Percentiles rank a stretch among this genome's conserved stretches.
phyloP scores from a whole-genome alignment of 2,113 vertebrate species.

The Hystrix cristata region DNA sequence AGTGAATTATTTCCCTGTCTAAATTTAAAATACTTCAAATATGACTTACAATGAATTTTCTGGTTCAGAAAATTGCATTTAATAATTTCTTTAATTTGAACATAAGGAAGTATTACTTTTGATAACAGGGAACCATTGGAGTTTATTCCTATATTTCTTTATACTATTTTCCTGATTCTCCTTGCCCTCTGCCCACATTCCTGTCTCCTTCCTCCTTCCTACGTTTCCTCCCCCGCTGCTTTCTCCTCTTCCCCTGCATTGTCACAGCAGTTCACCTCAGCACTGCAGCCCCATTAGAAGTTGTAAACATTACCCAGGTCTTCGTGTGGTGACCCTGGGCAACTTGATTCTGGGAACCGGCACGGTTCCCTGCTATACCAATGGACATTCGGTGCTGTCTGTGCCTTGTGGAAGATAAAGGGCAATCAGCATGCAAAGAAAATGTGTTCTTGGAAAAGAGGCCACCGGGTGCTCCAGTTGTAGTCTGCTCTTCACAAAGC shows the following conservation, averaged over 20 bases:
- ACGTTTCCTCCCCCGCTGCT: neutral
- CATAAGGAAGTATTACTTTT: conserved; percentile 32
- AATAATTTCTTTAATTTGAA: conserved; percentile 36
- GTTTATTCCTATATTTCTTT: conserved; percentile 44
- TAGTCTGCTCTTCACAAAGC: conserved; percentile 80
- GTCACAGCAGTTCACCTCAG: neutral
- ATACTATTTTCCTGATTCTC: neutral
- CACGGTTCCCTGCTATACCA: neutral
- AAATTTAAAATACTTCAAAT: conserved; percentile 45
- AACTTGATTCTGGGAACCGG: conserved; percentile 44
- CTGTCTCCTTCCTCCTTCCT: neutral
- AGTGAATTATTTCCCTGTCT: conserved; percentile 23
- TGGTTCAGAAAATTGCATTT: conserved; percentile 16
- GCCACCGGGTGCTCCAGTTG: conserved; percentile 68
- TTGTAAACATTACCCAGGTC: conserved; percentile 16
- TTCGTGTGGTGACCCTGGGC: conserved; percentile 50
- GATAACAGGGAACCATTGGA: conserved; percentile 22
- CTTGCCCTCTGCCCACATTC: neutral
- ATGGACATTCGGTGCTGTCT: conserved; percentile 59
- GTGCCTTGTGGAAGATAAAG: conserved; percentile 70
- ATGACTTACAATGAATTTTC: conserved; percentile 11
- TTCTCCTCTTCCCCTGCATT: neutral
- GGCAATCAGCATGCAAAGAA: conserved; percentile 69
- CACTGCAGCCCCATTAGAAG: neutral
- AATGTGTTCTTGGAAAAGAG: conserved; percentile 78